Percentiles rank a stretch among this genome's conserved stretches.
Conservation (phyloP, 2,113 vertebrate genomes). For the Arizona elegans region DNA sequence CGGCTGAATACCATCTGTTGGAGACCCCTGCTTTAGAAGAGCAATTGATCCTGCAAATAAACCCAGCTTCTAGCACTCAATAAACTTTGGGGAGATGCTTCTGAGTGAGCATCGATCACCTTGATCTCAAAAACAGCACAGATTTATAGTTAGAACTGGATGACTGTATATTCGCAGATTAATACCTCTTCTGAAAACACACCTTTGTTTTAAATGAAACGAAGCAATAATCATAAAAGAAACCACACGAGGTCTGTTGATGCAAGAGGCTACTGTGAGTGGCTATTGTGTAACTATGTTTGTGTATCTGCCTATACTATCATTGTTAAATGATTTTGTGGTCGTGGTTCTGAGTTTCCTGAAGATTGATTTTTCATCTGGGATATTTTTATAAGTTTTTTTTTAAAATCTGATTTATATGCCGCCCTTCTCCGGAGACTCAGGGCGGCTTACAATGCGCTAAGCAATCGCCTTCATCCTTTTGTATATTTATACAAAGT, state of each 20-base stretch:
- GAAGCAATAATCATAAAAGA: not conserved
- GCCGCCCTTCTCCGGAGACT: too few relatives aligned
- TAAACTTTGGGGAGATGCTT: not conserved
- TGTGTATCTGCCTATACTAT: not conserved
- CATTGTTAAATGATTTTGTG: not conserved
- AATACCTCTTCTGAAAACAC: not conserved
- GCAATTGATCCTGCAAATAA: not conserved
- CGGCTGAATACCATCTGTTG: too few relatives aligned
- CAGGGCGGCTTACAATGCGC: too few relatives aligned
- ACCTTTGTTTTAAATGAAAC: not conserved
- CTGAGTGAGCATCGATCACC: not conserved
- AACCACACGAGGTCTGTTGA: not conserved
- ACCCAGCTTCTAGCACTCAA: not conserved
- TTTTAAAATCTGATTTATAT: too few relatives aligned
- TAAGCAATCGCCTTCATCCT: too few relatives aligned
- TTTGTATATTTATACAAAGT: too few relatives aligned
- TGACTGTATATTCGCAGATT: not conserved
- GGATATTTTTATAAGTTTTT: not conserved
- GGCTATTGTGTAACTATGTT: not conserved
- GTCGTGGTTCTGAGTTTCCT: not conserved
- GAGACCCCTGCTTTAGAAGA: not conserved
- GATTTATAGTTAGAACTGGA: not conserved
- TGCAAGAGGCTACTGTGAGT: not conserved
- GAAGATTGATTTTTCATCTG: not conserved
- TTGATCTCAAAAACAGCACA: not conserved